These are phyloP conservation scores for Heteromurus nitidus DNA, from an alignment of 2,888 invertebrate genomes.

Conservation along the genomic window DNA sequence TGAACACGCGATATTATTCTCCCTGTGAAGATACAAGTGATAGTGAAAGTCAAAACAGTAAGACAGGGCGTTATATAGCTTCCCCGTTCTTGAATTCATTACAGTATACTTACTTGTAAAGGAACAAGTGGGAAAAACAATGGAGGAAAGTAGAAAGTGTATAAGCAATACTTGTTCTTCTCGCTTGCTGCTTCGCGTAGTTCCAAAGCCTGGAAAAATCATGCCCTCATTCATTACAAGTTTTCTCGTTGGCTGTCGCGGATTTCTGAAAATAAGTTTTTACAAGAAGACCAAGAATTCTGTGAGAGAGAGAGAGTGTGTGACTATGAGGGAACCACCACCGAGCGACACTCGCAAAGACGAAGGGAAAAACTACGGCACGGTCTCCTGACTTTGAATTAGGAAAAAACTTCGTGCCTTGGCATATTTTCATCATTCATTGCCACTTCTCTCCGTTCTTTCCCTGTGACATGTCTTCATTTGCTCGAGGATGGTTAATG, in stretches of 20 bases:
- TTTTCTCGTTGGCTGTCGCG: constrained; percentile 34
- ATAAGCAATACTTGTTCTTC: background rate
- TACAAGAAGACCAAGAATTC: constrained; percentile 32
- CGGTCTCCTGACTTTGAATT: constrained; percentile 33
- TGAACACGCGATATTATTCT: too few relatives aligned
- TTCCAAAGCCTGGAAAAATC: constrained; percentile 17
- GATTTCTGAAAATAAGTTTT: constrained; percentile 49
- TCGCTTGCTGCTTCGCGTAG: background rate
- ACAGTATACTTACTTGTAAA: too few relatives aligned
- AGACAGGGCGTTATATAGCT: too few relatives aligned
- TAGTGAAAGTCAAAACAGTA: too few relatives aligned
- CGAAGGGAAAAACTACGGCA: constrained; percentile 21
- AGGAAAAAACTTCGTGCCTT: constrained; percentile 54
- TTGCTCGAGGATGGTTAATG: constrained; percentile 18
- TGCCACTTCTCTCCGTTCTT: constrained; percentile 33
- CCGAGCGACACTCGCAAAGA: too few relatives aligned
- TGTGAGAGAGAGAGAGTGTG: constrained; percentile 17
- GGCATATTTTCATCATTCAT: constrained; percentile 66
- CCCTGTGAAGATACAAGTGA: too few relatives aligned
- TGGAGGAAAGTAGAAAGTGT: background rate
- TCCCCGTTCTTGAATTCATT: too few relatives aligned
- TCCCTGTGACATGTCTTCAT: constrained; percentile 50
- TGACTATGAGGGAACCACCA: background rate
- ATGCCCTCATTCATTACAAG: constrained; percentile 42
- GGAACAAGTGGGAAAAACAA: background rate